Base-by-base conservation (phyloP, 2,888 invertebrate species). In the Venusia cambrica region DNA sequence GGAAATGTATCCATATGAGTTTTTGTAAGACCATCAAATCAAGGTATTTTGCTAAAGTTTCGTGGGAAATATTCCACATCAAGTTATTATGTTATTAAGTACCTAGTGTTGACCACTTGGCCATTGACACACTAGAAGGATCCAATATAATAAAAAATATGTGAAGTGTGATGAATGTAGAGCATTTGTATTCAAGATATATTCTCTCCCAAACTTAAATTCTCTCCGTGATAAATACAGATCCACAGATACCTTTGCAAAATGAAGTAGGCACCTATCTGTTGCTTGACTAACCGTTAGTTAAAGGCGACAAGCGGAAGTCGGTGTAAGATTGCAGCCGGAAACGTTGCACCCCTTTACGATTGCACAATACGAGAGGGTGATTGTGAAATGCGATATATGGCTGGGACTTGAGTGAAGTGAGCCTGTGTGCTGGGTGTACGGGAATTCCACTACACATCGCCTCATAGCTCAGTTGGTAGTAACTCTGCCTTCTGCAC, bases 301-400 rank as follows among this genome's bases (percentile, higher is more conserved):
- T 47, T 35, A 41, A 40, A 39, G 38, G 28, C 18, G 29, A 48
- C 53, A 45, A 55, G 36, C 73, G 83, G 83, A 83, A 74, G 79
- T 78, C 49, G 69, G 80, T 80, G 70, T 80, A 73, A 72, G 73
- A 73, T 79, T 80, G 73, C 80, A 74, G 71, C 66, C 73, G 73
- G 77, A 75, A 42, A 28, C 30, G 52, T 50, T 54, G 65, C 71
- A 79, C 78, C 80, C 78, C 66, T 77, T 72, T 22, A 38, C 51
- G 42, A 52, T 57, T 57, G 57, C 56, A 64, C 63, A 70, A 62
- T 64, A 40, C 53, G 21, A 29, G 37, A 47, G 35, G 44, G 40
- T 17, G 26, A 51, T 47, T 51, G 48, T 43, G 45, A 42, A 42
- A 46, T 44, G 46, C 31, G 44, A 49, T 46, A 44, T 38, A 37